These are phyloP conservation scores for Strix aluco DNA, from an alignment of 2,113 vertebrate genomes.

Conservation along the genomic window DNA sequence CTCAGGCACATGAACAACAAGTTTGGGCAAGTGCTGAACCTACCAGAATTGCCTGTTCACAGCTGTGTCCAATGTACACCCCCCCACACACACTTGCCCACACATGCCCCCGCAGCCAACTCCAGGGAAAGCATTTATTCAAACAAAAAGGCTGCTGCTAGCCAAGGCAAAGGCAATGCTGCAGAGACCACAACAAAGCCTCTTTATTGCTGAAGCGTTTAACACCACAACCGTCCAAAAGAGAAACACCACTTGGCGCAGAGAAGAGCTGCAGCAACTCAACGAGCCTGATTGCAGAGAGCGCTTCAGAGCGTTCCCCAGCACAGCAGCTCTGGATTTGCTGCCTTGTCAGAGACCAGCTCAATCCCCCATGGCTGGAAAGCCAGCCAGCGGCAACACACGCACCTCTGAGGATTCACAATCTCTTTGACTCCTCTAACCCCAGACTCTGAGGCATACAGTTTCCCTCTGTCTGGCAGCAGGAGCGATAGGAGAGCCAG, in stretches of 20 bases:
- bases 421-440: constrained; percentile 42
- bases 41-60: constrained; percentile 15
- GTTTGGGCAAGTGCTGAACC: constrained; percentile 20
- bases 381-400: neutral
- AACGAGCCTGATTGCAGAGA: neutral
- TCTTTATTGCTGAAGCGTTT: constrained; percentile 28
- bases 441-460: neutral
- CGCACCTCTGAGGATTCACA: neutral
- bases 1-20: fast-evolving
- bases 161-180: constrained; percentile 44
- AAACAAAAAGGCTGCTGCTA: constrained; percentile 14
- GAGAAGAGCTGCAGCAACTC: constrained; percentile 31
- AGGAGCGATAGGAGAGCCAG: neutral
- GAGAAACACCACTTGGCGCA: constrained; percentile 29
- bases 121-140: constrained; percentile 20
- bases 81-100: neutral
- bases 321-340: neutral
- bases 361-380: neutral
- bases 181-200: constrained; percentile 62
- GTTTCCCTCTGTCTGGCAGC: neutral
- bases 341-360: constrained; percentile 24
- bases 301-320: neutral
- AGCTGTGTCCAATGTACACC: neutral
- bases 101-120: neutral
- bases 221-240: constrained; percentile 32